A percentile compares a stretch with the other conserved stretches of the same genome.
phyloP scores from a whole-genome alignment of 2,113 vertebrate species.

The Gyps fulvus region DNA sequence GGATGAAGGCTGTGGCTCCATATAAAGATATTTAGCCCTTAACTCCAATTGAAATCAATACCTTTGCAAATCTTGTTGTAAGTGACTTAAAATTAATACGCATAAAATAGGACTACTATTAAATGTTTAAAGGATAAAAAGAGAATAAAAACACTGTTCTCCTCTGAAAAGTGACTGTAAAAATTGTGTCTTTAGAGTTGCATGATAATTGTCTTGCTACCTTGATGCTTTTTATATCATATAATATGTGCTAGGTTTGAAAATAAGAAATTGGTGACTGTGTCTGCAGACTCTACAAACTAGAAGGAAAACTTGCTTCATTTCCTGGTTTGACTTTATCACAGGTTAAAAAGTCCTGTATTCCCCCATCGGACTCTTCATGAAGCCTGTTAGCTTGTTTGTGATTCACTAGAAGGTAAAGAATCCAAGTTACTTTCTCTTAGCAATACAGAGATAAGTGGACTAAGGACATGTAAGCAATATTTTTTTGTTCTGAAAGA shows the following conservation, averaged over 20 bases:
- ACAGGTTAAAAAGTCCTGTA: not conserved
- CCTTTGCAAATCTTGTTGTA: not conserved
- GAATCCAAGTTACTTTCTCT: not conserved
- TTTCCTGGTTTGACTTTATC: not conserved
- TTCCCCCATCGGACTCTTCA: not conserved
- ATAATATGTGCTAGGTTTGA: not conserved
- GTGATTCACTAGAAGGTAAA: not conserved
- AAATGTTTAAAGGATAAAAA: not conserved
- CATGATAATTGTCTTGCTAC: not conserved
- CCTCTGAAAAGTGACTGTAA: not conserved
- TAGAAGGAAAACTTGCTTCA: not conserved
- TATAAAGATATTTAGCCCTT: slow-evolving; percentile 4
- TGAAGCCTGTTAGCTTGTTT: not conserved
- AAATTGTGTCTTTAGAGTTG: not conserved
- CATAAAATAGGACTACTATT: slow-evolving; percentile 16
- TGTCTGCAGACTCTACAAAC: not conserved
- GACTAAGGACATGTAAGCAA: not conserved
- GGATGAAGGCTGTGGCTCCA: not conserved
- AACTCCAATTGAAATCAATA: slow-evolving; percentile 37
- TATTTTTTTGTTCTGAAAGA: not conserved
- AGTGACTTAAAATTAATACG: not conserved
- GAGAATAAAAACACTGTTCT: not conserved
- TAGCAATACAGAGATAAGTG: not conserved
- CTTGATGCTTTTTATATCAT: not conserved
- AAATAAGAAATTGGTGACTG: not conserved